phyloP scores from a whole-genome alignment of 2,888 invertebrate genomes.

The Dasysyrphus tricinctus region DNA sequence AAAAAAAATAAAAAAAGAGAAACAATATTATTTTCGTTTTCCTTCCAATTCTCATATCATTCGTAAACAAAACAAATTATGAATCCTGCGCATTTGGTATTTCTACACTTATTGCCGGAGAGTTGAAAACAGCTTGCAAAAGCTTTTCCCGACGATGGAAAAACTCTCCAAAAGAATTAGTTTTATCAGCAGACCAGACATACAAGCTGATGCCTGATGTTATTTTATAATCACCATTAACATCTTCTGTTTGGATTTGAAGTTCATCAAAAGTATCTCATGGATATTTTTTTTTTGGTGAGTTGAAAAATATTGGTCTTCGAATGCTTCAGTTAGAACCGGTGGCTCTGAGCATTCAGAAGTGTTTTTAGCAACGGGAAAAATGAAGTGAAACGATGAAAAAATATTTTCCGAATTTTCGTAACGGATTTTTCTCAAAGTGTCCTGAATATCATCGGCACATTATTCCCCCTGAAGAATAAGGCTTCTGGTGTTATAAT shows the following conservation, averaged over 20 bases:
- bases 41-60: slow-evolving; percentile 25
- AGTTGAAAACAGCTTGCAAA: slow-evolving; percentile 39
- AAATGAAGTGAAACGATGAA: slow-evolving; percentile 6
- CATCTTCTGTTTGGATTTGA: slow-evolving; percentile 37
- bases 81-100: slow-evolving; percentile 39
- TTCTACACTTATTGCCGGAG: slow-evolving; percentile 42
- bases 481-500: neutral
- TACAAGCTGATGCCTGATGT: slow-evolving; percentile 22
- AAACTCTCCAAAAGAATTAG: slow-evolving; percentile 35
- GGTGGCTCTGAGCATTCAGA: slow-evolving; percentile 44
- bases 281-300: slow-evolving; percentile 21
- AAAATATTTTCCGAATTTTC: slow-evolving; percentile 27
- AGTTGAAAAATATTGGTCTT: slow-evolving; percentile 40
- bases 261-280: slow-evolving; percentile 30
- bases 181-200: slow-evolving; percentile 40
- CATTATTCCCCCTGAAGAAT: neutral
- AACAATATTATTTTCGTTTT: slow-evolving; percentile 7
- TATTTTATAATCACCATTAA: slow-evolving; percentile 29
- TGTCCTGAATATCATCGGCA: neutral
- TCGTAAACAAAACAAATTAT: slow-evolving; percentile 64
- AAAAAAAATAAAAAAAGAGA: neutral
- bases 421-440: neutral
- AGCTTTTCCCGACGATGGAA: slow-evolving; percentile 31
- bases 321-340: slow-evolving; percentile 56
- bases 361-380: slow-evolving; percentile 37